These are phyloP conservation scores for Charadrius vociferus DNA, from an alignment of 2,113 vertebrate genomes.

Conservation along the genomic window DNA sequence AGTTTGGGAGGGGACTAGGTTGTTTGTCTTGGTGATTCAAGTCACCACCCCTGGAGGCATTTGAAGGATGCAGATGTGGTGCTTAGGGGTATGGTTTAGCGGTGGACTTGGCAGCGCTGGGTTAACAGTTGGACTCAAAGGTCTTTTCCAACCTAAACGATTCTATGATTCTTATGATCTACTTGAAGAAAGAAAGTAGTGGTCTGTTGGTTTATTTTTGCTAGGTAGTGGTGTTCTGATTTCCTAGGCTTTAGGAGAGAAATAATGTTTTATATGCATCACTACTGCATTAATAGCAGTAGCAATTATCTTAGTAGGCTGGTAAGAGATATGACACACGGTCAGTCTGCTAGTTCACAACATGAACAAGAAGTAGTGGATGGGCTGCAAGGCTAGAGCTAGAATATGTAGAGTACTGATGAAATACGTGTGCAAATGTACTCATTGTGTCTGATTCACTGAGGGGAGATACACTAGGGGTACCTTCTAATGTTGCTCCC, in stretches of 20 bases:
- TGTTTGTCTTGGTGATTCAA: not conserved
- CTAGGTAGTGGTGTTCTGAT: not conserved
- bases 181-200: not conserved
- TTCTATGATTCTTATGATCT: not conserved
- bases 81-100: not conserved
- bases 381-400: not conserved
- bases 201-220: not conserved
- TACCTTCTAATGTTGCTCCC: not conserved
- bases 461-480: not conserved
- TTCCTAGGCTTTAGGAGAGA: not conserved
- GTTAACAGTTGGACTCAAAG: not conserved
- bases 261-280: not conserved
- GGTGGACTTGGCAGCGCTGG: not conserved
- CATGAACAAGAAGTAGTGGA: not conserved
- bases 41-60: not conserved
- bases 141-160: not conserved
- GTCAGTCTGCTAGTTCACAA: not conserved
- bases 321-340: fast-evolving
- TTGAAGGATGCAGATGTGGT: not conserved
- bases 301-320: not conserved
- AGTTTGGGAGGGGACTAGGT: not conserved
- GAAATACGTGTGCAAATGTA: not conserved
- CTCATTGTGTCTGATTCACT: not conserved
- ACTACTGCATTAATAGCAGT: not conserved
- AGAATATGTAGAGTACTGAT: not conserved